Conservation (phyloP, 2,888 invertebrate genomes). For the Alcis repandata region DNA sequence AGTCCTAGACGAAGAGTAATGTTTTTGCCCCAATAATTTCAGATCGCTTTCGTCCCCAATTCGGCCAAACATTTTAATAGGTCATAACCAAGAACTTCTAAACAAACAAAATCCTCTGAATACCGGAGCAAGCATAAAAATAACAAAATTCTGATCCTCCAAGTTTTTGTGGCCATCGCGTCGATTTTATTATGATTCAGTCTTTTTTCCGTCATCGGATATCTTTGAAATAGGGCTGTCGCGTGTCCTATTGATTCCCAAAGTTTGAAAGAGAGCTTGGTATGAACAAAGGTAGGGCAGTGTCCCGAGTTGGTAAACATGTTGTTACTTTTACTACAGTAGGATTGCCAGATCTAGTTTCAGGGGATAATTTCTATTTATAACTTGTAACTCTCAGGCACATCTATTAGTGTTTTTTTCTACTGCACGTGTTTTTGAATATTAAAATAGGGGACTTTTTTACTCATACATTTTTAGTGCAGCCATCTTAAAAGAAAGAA, state of each 20-base stretch:
- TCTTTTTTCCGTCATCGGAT: slow-evolving; percentile 26
- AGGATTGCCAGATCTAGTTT: too few species aligned
- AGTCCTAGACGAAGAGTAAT: neutral
- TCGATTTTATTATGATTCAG: slow-evolving; percentile 22
- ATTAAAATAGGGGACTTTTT: too few species aligned
- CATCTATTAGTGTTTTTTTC: too few species aligned
- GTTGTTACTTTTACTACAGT: too few species aligned
- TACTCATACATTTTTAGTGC: too few species aligned
- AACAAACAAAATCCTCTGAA: slow-evolving; percentile 19
- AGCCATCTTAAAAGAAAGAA: too few species aligned
- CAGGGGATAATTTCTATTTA: too few species aligned
- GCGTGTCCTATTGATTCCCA: neutral
- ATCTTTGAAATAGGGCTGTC: slow-evolving; percentile 14
- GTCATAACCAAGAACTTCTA: slow-evolving; percentile 12
- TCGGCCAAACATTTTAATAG: slow-evolving; percentile 25
- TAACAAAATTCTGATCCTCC: slow-evolving; percentile 25
- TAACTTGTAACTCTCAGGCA: too few species aligned
- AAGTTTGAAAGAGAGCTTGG: neutral
- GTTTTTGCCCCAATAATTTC: slow-evolving; percentile 4
- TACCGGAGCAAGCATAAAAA: slow-evolving; percentile 12
- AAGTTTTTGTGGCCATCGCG: slow-evolving; percentile 21
- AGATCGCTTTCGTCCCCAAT: neutral
- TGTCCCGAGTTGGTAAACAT: too few species aligned
- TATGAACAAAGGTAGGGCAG: too few species aligned
- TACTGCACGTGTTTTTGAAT: too few species aligned